Evolutionary conservation across 2,888 invertebrate species (phyloP).

Genomic region (Geophilus truncorum): DNA sequence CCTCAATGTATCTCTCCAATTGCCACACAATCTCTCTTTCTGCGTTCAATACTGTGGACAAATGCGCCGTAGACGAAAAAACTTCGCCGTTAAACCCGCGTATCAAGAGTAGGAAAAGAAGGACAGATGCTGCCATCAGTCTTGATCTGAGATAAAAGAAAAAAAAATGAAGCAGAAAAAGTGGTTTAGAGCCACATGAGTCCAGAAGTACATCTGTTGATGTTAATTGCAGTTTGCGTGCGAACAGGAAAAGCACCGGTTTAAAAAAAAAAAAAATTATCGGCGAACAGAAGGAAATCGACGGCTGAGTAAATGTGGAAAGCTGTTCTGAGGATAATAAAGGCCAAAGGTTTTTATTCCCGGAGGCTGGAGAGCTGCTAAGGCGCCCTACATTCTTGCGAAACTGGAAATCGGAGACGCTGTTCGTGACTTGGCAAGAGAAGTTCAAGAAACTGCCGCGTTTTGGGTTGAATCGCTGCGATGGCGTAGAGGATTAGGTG

Average conservation of each 20-base stretch:
- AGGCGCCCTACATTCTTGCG: background rate
- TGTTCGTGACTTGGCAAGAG: background rate
- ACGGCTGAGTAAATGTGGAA: background rate
- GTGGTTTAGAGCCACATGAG: too few species aligned
- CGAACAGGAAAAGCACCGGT: too few species aligned
- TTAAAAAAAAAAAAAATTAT: background rate
- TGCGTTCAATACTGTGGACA: conserved; percentile 37
- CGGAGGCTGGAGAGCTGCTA: conserved; percentile 1
- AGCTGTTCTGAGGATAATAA: background rate
- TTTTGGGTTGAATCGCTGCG: background rate
- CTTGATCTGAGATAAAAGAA: background rate
- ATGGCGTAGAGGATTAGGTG: background rate
- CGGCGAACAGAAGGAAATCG: background rate
- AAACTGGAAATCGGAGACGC: background rate
- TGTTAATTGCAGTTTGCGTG: background rate
- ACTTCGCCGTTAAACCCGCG: conserved; percentile 35
- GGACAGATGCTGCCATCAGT: conserved; percentile 2
- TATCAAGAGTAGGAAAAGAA: background rate
- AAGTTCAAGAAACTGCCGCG: background rate
- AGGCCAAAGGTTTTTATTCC: background rate
- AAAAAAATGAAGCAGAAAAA: background rate
- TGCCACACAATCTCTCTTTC: conserved; percentile 41
- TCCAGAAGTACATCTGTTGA: too few species aligned
- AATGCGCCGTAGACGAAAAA: conserved; percentile 39
- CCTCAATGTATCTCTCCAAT: conserved; percentile 39